These are phyloP conservation scores for Nicator chloris DNA, from an alignment of 2,113 vertebrate species.

Conservation along the genomic window DNA sequence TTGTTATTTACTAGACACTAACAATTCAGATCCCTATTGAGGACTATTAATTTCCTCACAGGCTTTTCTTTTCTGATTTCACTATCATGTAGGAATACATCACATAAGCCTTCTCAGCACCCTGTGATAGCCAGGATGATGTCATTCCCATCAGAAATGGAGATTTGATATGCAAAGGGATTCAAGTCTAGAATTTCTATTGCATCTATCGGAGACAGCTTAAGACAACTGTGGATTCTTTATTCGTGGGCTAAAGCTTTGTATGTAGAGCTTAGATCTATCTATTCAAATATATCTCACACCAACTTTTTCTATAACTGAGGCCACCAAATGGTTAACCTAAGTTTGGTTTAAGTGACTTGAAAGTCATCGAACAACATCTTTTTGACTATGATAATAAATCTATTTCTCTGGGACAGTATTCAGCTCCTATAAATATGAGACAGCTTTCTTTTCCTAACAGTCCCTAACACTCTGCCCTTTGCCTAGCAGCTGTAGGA, in stretches of 20 bases:
- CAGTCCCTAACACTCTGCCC: background rate
- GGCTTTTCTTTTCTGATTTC: conserved; percentile 23
- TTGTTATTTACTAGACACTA: conserved; percentile 32
- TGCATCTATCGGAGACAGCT: background rate
- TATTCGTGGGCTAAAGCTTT: background rate
- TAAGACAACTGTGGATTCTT: background rate
- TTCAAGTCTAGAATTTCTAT: background rate
- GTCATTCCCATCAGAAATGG: background rate
- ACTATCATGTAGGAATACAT: background rate
- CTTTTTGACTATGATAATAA: background rate
- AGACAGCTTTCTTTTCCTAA: background rate
- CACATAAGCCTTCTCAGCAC: background rate
- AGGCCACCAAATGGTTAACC: background rate
- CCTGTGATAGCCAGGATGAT: background rate
- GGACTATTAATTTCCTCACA: conserved; percentile 12
- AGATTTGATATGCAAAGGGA: background rate
- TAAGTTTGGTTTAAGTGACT: background rate
- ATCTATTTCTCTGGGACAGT: background rate
- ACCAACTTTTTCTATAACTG: background rate
- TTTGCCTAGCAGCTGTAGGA: background rate
- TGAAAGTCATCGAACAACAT: background rate
- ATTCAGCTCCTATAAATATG: background rate
- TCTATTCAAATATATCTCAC: background rate
- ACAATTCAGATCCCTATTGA: background rate
- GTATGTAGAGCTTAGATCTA: background rate